Evolutionary conservation across 2,113 vertebrate species (phyloP), one percentile per base, ranked within the genome.

Genomic region (Phylloscopus trochiloides): DNA sequence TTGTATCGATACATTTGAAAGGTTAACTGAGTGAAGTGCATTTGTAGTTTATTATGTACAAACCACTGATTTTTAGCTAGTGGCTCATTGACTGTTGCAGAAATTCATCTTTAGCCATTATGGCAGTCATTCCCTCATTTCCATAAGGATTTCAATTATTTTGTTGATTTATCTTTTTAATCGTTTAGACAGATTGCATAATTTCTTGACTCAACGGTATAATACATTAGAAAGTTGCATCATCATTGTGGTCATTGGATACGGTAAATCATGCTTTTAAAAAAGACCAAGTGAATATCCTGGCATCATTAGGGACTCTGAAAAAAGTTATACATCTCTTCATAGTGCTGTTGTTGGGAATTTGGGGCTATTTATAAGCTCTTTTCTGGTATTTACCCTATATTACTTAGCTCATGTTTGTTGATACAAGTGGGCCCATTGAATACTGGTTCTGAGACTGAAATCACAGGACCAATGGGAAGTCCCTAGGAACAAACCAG

Each of bases 391-490:
- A 40, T 76, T 90, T 70, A 25, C 36, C 22, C 42, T 80, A 7
- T 38, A 29, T 13, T 34, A 29, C 10, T 63, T 77, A 77, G 32
- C 10, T 75, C 61, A 1, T n/a, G 6, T 45, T 78, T 87, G 3
- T 77, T 73, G 50, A 14, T n/a, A 0, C 2, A 47, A 38, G 5
- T 17, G 26, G 42, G 8, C 17, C 14, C 1, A 3, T 7, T 84
- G 42, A 40, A 18, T 73, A 10, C 19, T 47, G 38, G 17, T 70
- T 43, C 36, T 36, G 62, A 73, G n/a, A 24, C 38, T 70, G 40
- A 57, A 65, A 58, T 68, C 0, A 0, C 8, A 11, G 57, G 13
- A 12, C 12, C 17, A 4, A 26, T 66, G 34, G 28, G 9, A 73
- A 29, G 19, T 57, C 15, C 20, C 12, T 40, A 6, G n/a, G 47